Conservation (phyloP, 1,140 invertebrate genomes). For the Caerostris extrusa region DNA sequence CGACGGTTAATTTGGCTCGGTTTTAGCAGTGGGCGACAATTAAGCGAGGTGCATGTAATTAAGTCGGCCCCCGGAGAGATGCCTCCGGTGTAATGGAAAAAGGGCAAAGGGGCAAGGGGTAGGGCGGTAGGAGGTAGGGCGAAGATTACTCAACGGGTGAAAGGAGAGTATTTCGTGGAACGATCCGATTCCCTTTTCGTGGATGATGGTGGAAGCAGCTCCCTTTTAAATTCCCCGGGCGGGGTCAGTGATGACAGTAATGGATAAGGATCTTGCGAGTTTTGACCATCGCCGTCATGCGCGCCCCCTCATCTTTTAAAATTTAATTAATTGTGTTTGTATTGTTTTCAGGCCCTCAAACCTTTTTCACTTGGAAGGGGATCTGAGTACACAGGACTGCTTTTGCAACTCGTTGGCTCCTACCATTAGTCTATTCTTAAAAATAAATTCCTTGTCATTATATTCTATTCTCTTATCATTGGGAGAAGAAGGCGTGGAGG, state of each 20-base stretch:
- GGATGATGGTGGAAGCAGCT: neutral
- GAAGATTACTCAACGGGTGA: conserved; percentile 73
- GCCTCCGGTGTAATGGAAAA: conserved; percentile 64
- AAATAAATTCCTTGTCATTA: too few species aligned
- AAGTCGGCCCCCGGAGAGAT: conserved; percentile 55
- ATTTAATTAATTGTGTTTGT: too few species aligned
- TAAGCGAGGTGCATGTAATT: conserved; percentile 75
- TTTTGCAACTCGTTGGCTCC: too few species aligned
- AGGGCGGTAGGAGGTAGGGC: conserved; percentile 3
- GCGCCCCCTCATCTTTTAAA: too few species aligned
- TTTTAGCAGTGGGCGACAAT: conserved; percentile 74
- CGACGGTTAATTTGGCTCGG: conserved; percentile 73
- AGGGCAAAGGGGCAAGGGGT: conserved; percentile 41
- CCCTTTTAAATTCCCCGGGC: neutral
- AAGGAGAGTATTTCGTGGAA: conserved; percentile 58
- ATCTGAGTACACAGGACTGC: too few species aligned
- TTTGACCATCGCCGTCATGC: neutral
- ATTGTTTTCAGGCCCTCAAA: too few species aligned
- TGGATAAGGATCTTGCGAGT: neutral
- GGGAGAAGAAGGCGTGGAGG: conserved; percentile 1
- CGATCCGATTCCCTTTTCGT: conserved; percentile 70
- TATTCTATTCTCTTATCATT: neutral
- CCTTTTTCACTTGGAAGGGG: too few species aligned
- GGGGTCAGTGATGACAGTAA: neutral
- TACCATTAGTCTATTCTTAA: too few species aligned